A percentile compares a stretch with the other conserved stretches of the same genome.
Conservation (phyloP, 2,888 invertebrate genomes). For the Habroteleia sp. region DNA sequence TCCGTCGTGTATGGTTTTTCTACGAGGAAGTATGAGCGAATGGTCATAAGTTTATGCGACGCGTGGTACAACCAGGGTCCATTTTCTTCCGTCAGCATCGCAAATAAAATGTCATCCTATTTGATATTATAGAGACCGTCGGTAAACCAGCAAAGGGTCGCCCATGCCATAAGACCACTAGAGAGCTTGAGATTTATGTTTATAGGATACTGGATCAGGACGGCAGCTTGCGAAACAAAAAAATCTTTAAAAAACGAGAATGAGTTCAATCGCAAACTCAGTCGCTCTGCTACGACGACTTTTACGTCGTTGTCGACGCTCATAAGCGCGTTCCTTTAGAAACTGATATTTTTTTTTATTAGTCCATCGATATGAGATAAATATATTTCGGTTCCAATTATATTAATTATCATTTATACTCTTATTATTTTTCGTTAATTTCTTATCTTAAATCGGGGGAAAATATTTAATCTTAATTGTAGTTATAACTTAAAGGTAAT, state of each 20-base stretch:
- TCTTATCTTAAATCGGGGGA: too few species aligned
- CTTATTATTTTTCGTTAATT: too few species aligned
- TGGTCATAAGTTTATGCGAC: slow-evolving; percentile 59
- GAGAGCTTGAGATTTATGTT: slow-evolving; percentile 72
- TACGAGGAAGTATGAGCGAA: slow-evolving; percentile 46
- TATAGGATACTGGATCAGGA: slow-evolving; percentile 63
- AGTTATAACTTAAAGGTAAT: too few species aligned
- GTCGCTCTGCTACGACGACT: slow-evolving; percentile 33
- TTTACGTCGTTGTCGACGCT: slow-evolving; percentile 41
- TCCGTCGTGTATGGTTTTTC: slow-evolving; percentile 47
- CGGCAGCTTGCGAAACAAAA: slow-evolving; percentile 40
- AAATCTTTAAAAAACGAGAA: slow-evolving; percentile 33
- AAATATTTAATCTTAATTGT: too few species aligned
- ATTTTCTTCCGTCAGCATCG: slow-evolving; percentile 52
- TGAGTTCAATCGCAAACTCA: slow-evolving; percentile 35
- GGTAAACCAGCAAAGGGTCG: slow-evolving; percentile 59
- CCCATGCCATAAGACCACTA: slow-evolving; percentile 55
- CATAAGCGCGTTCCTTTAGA: slow-evolving; percentile 19
- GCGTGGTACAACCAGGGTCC: slow-evolving; percentile 31
- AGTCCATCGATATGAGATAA: too few species aligned
- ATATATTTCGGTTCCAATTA: too few species aligned
- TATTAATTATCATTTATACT: too few species aligned
- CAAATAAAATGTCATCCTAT: slow-evolving; percentile 66
- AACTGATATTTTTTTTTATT: slow-evolving; percentile 45
- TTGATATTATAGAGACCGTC: slow-evolving; percentile 63